Percentiles rank a stretch among this genome's conserved stretches.
These are phyloP conservation scores for Oxytorus armatus DNA, from an alignment of 2,888 invertebrate species.

Conservation along the genomic window DNA sequence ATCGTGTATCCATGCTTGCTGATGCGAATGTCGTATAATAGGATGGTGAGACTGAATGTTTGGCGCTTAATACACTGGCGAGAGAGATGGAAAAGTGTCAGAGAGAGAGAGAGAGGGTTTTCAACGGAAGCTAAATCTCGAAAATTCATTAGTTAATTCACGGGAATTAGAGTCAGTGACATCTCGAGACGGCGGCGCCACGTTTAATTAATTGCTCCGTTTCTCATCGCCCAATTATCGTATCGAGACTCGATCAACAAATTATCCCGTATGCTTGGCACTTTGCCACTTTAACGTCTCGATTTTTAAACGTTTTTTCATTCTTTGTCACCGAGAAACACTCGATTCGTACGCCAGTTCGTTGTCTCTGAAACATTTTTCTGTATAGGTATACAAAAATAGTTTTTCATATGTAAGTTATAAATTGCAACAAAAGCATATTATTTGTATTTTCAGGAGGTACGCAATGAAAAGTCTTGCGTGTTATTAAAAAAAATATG, in stretches of 20 bases:
- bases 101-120: slow-evolving; percentile 22
- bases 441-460: too few species aligned
- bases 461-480: too few species aligned
- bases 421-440: too few species aligned
- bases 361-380: not conserved
- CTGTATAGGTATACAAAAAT: too few species aligned
- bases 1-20: not conserved
- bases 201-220: slow-evolving; percentile 53
- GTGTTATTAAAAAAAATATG: too few species aligned
- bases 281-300: slow-evolving; percentile 1
- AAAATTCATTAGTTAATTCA: slow-evolving; percentile 67
- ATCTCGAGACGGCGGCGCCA: slow-evolving; percentile 58
- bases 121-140: slow-evolving; percentile 21
- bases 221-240: slow-evolving; percentile 37
- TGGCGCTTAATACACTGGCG: slow-evolving; percentile 1
- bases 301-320: slow-evolving; percentile 17
- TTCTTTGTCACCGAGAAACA: slow-evolving; percentile 13
- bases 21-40: not conserved
- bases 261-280: slow-evolving; percentile 26
- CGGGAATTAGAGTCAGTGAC: slow-evolving; percentile 48
- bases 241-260: slow-evolving; percentile 54
- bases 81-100: not conserved
- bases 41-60: slow-evolving; percentile 15
- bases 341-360: slow-evolving; percentile 17
- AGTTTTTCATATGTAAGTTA: too few species aligned